phyloP scores from a whole-genome alignment of 2,888 invertebrate species.

The Acanthosepion lycidas region DNA sequence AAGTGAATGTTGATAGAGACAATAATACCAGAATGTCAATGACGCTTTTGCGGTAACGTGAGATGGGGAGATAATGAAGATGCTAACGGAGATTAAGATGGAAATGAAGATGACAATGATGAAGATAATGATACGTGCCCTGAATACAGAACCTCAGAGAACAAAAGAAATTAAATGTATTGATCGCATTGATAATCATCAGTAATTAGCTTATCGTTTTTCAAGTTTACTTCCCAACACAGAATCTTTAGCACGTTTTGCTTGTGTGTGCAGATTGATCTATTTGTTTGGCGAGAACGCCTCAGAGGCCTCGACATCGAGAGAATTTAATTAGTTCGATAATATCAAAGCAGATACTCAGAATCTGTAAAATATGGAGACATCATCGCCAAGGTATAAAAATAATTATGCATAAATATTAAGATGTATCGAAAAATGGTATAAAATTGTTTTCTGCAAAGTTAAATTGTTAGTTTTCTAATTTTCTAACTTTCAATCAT shows the following conservation, averaged over 20 bases:
- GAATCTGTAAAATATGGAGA: background rate
- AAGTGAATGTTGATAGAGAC: background rate
- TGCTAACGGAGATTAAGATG: background rate
- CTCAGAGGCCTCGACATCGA: background rate
- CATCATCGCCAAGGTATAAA: background rate
- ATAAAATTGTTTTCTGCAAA: background rate
- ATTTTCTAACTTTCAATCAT: too few species aligned
- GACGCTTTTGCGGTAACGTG: background rate
- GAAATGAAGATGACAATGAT: background rate
- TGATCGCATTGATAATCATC: conserved; percentile 13
- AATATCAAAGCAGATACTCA: background rate
- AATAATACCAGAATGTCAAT: background rate
- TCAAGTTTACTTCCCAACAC: conserved; percentile 16
- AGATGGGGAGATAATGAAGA: background rate
- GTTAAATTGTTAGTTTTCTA: background rate
- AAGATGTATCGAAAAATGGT: background rate
- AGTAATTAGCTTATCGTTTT: conserved; percentile 33
- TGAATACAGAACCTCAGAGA: background rate
- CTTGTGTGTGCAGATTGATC: background rate
- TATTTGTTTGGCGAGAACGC: background rate
- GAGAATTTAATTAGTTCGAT: conserved; percentile 20
- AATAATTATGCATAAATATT: background rate
- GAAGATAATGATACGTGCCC: conserved; percentile 18
- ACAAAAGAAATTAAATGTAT: conserved; percentile 20
- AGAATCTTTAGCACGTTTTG: background rate